Conservation (phyloP, 2,113 vertebrate genomes). For the Nothocercus nigrocapillus region DNA sequence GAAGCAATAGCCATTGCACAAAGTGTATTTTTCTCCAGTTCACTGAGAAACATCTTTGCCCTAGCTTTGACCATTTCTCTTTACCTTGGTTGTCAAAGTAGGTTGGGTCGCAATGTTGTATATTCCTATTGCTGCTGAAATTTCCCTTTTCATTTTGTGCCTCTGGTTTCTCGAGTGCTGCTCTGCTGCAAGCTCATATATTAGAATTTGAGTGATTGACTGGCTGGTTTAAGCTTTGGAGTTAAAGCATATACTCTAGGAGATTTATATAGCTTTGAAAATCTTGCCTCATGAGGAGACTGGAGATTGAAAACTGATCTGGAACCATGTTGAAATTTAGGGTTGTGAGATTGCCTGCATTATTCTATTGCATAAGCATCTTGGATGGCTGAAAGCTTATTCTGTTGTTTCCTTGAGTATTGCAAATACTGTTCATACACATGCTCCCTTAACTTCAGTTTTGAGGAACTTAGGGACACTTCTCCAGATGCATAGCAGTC, state of each 20-base stretch:
- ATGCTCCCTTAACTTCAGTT: background rate
- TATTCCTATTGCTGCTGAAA: background rate
- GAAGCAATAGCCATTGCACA: background rate
- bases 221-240: background rate
- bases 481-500: background rate
- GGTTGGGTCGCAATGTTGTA: background rate
- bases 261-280: background rate
- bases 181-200: background rate
- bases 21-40: background rate
- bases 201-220: background rate
- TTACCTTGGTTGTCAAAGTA: background rate
- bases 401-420: background rate
- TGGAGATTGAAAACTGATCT: background rate
- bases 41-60: background rate
- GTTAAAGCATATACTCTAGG: background rate
- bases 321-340: background rate
- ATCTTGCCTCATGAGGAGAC: background rate
- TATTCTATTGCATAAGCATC: background rate
- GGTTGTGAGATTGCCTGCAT: fast-evolving
- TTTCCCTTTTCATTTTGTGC: background rate
- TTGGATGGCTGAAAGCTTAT: background rate
- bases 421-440: background rate
- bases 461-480: background rate
- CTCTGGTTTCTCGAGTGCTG: background rate
- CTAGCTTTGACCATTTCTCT: background rate